A percentile compares a stretch with the other conserved stretches of the same genome.
Conservation (phyloP, 1,140 invertebrate genomes). For the Andrena cerasifolii region DNA sequence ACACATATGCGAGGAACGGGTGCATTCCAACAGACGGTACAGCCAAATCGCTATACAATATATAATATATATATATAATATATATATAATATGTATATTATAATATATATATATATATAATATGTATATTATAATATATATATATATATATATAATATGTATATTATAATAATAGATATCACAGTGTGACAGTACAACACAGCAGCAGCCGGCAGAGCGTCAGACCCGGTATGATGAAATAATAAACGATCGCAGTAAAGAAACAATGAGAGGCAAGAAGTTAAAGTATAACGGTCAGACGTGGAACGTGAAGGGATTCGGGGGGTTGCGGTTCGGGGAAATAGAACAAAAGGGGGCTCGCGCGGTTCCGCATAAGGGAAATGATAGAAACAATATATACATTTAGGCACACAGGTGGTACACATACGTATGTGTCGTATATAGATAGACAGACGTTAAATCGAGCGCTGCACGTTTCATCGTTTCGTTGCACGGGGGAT, state of each 20-base stretch:
- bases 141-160: constrained; percentile 1
- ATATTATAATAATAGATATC: constrained; percentile 19
- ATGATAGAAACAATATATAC: constrained; percentile 20
- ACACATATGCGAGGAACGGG: constrained; percentile 43
- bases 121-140: constrained; percentile 10
- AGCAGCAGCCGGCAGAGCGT: constrained; percentile 48
- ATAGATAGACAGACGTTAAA: constrained; percentile 29
- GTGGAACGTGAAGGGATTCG: neutral
- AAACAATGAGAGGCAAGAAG: constrained; percentile 17
- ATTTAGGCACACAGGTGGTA: constrained; percentile 51
- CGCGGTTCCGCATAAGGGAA: neutral
- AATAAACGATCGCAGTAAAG: constrained; percentile 37
- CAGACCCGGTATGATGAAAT: constrained; percentile 23
- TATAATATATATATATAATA: neutral
- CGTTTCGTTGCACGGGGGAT: constrained; percentile 41
- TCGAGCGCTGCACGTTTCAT: constrained; percentile 52
- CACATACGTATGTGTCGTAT: constrained; percentile 48
- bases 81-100: constrained; percentile 11
- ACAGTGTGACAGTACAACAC: constrained; percentile 41
- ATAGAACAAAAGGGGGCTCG: no score
- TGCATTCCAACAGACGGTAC: constrained; percentile 42
- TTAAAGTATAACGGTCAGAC: neutral
- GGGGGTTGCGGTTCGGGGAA: no score
- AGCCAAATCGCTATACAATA: constrained; percentile 42
- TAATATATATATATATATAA: constrained; percentile 7